These are phyloP conservation scores for Physella acuta DNA, from an alignment of 1,140 invertebrate genomes.

Conservation along the genomic window DNA sequence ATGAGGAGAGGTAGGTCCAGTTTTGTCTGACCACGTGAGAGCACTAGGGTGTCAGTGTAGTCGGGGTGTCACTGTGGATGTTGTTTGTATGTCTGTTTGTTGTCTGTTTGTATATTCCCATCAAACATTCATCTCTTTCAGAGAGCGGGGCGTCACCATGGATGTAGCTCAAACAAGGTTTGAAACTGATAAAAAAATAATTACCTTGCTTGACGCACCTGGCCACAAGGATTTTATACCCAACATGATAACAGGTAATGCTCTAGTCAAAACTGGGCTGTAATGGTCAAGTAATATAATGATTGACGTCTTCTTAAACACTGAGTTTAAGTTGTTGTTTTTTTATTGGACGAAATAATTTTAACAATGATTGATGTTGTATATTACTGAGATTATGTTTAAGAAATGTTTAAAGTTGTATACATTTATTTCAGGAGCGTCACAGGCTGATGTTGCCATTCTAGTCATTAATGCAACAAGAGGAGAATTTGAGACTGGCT, in stretches of 20 bases:
- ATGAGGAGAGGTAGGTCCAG: constrained; percentile 82
- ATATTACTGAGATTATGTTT: too few species aligned
- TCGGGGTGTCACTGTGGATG: too few species aligned
- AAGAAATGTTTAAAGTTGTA: neutral
- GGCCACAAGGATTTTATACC: constrained; percentile 98
- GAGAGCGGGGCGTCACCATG: constrained; percentile 85
- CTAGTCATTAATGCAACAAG: constrained; percentile 90
- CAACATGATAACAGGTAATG: constrained; percentile 88
- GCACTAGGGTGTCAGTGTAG: too few species aligned
- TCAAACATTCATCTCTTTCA: neutral
- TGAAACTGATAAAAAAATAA: constrained; percentile 82
- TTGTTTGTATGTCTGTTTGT: too few species aligned
- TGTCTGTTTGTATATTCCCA: too few species aligned
- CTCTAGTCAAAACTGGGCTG: too few species aligned
- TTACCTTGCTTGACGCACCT: constrained; percentile 90
- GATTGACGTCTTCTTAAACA: too few species aligned
- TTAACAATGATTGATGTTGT: too few species aligned
- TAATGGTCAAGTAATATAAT: too few species aligned
- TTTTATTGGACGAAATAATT: too few species aligned
- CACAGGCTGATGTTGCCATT: constrained; percentile 94
- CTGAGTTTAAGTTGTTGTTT: too few species aligned
- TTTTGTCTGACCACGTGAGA: too few species aligned
- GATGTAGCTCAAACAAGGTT: constrained; percentile 93
- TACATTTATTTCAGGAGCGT: constrained; percentile 69
- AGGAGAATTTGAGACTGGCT: constrained; percentile 98